Conservation (phyloP, 2,797 vertebrate genomes). For the Lagocephalus sceleratus region DNA sequence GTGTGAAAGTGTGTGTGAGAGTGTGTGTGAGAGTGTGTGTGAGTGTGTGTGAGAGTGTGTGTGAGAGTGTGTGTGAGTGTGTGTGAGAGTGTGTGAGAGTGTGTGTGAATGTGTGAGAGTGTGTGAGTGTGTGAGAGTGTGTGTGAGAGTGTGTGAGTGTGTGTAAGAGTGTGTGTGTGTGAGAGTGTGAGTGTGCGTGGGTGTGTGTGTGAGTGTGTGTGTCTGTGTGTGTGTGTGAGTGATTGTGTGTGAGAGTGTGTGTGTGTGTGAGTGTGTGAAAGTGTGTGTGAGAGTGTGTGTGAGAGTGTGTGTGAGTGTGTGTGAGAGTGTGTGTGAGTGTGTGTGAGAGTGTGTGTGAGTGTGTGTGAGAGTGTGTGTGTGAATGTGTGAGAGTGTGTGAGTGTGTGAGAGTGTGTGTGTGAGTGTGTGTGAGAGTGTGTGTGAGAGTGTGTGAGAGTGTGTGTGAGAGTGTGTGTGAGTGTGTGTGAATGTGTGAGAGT, state of each 20-base stretch:
- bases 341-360: conserved; percentile 2
- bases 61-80: background rate
- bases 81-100: conserved; percentile 1
- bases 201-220: conserved; percentile 59
- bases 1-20: conserved; percentile 5
- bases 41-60: conserved; percentile 1
- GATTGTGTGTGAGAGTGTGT: conserved; percentile 1
- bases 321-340: conserved; percentile 2
- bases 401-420: conserved; percentile 1
- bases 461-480: background rate
- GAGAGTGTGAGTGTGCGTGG: conserved; percentile 75
- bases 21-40: conserved; percentile 7
- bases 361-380: conserved; percentile 6
- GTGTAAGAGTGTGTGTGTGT: conserved; percentile 2
- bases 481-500: conserved; percentile 49
- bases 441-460: conserved; percentile 1
- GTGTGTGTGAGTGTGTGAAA: conserved; percentile 6
- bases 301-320: conserved; percentile 1
- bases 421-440: conserved; percentile 3
- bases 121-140: background rate
- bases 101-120: no score
- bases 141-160: conserved; percentile 3
- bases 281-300: conserved; percentile 2
- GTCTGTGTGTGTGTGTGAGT: conserved; percentile 1
- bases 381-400: no score